Evolutionary conservation across 37 sponge, comb jelly and placozoan genomes (phyloP).

Genomic region (Cladorhizidae sp.): DNA sequence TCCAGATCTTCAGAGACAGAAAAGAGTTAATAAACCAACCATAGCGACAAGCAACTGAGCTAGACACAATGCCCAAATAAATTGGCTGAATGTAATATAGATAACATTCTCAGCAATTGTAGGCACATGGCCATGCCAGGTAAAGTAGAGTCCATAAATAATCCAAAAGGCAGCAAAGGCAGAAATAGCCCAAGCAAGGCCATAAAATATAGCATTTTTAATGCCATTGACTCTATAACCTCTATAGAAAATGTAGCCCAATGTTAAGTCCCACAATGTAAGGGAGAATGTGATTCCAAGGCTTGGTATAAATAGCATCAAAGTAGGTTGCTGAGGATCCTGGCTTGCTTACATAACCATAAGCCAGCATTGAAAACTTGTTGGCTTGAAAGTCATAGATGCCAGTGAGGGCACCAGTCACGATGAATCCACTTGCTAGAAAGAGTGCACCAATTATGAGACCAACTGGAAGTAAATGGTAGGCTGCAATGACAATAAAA

Average conservation of each 20-base stretch:
- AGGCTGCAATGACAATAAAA: slow-evolving; percentile 61
- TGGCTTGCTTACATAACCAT: background rate
- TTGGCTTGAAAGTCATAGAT: slow-evolving; percentile 42
- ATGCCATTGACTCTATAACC: slow-evolving; percentile 7
- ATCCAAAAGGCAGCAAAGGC: too few species aligned
- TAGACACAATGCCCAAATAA: slow-evolving; percentile 30
- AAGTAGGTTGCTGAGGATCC: background rate
- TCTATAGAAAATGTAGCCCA: slow-evolving; percentile 77
- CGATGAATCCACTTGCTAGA: slow-evolving; percentile 13
- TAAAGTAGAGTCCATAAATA: too few species aligned
- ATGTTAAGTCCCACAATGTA: slow-evolving; percentile 83
- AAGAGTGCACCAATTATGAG: slow-evolving; percentile 12
- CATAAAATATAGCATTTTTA: slow-evolving; percentile 16
- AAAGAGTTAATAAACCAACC: too few species aligned
- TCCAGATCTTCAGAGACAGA: slow-evolving; percentile 84
- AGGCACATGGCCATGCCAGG: too few species aligned
- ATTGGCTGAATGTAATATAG: too few species aligned
- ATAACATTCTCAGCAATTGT: slow-evolving; percentile 48
- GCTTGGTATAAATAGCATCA: slow-evolving; percentile 60
- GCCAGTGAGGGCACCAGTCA: too few species aligned
- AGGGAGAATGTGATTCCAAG: slow-evolving; percentile 66
- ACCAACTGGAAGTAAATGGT: slow-evolving; percentile 48
- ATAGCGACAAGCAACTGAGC: slow-evolving; percentile 72
- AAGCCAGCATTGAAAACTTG: background rate
- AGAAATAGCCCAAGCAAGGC: slow-evolving; percentile 36